Evolutionary conservation across 2,797 vertebrate genomes (phyloP).

Genomic region (Oreortyx pictus): DNA sequence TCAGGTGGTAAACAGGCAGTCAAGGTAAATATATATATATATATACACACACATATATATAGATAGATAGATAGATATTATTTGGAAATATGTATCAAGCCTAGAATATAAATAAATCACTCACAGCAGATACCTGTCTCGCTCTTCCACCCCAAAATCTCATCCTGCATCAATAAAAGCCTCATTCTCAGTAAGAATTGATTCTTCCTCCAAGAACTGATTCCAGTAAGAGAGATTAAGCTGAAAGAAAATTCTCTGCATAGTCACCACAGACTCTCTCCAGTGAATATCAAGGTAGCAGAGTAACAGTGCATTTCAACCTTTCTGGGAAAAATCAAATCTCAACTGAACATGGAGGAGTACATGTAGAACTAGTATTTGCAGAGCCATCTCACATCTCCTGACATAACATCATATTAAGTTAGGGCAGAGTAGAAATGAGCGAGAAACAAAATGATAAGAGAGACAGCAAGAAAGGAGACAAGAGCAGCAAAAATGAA

Average conservation of each 20-base stretch:
- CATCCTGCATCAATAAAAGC: not conserved
- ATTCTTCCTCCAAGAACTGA: not conserved
- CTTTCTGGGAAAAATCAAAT: conserved; percentile 16
- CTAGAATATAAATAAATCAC: conserved; percentile 2
- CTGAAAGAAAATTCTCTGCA: not conserved
- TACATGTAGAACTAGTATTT: not conserved
- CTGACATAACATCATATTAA: not conserved
- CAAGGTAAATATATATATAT: not conserved
- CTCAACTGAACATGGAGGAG: not conserved
- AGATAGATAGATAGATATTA: too few species aligned
- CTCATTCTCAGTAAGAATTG: not conserved
- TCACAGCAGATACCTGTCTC: not conserved
- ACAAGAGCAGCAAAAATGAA: not conserved
- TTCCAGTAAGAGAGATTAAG: not conserved
- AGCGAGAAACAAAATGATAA: not conserved
- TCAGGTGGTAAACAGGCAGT: not conserved
- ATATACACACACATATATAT: too few species aligned
- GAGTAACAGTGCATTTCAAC: not conserved
- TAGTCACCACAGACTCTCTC: not conserved
- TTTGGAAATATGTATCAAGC: not conserved
- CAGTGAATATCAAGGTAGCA: not conserved
- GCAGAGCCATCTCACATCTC: not conserved
- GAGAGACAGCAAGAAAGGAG: not conserved
- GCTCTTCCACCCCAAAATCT: not conserved
- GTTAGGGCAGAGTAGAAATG: fast-evolving